These are phyloP conservation scores for Aplodontia rufa DNA, from an alignment of 2,113 vertebrate genomes.

Conservation along the genomic window DNA sequence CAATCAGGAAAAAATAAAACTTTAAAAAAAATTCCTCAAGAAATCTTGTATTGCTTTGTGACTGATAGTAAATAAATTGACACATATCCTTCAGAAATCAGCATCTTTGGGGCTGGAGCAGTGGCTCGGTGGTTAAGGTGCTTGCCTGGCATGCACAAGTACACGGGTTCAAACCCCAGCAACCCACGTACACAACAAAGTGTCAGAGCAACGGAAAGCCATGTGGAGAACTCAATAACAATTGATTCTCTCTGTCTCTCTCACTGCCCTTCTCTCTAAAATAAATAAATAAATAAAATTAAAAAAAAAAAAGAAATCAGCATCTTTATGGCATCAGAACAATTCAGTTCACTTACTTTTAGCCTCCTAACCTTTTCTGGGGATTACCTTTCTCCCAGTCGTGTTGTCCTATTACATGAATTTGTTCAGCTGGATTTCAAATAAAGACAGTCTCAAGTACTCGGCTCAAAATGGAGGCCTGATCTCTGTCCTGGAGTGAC, in stretches of 20 bases:
- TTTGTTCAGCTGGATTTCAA: not conserved
- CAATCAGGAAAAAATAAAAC: not conserved
- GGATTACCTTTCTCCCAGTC: not conserved
- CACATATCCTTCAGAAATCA: not conserved
- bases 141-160: no score
- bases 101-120: not conserved
- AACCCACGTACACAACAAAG: no score
- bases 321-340: not conserved
- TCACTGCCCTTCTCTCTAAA: no score
- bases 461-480: constrained; percentile 46
- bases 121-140: no score
- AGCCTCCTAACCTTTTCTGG: not conserved
- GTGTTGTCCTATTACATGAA: not conserved
- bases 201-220: no score
- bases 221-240: no score
- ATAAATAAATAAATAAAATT: no score
- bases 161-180: no score
- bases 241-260: no score
- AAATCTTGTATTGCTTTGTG: constrained; percentile 23
- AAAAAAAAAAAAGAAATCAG: no score
- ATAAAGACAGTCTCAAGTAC: constrained; percentile 28
- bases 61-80: constrained; percentile 12
- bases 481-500: constrained; percentile 43
- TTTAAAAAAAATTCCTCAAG: not conserved
- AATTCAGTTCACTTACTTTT: not conserved